Conservation (phyloP, 2,113 vertebrate species). For the Lophochroa leadbeateri region DNA sequence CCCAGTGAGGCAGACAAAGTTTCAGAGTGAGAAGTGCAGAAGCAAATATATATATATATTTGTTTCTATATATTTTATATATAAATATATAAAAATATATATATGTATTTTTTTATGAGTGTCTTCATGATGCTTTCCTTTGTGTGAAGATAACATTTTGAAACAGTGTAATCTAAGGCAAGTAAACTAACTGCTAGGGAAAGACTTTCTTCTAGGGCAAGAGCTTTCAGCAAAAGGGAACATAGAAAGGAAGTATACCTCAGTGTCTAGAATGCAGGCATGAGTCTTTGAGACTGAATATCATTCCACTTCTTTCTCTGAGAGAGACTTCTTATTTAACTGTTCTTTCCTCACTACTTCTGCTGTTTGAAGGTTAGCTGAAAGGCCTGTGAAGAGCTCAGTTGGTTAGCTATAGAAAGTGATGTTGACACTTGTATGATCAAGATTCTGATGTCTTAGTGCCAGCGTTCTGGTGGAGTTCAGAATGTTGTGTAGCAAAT, state of each 20-base stretch:
- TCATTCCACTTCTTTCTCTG: neutral
- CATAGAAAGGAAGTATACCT: neutral
- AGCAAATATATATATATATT: neutral
- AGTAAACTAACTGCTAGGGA: neutral
- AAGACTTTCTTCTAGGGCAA: neutral
- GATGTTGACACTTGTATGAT: neutral
- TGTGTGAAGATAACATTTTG: neutral
- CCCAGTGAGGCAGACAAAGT: neutral
- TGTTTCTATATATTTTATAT: neutral
- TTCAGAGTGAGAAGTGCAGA: neutral
- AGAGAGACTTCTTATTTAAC: neutral
- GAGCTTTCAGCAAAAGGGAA: neutral
- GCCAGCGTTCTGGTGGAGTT: neutral
- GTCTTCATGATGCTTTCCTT: neutral
- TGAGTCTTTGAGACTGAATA: neutral
- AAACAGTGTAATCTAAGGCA: neutral
- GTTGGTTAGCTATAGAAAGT: neutral
- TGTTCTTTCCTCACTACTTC: neutral
- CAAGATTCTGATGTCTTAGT: neutral
- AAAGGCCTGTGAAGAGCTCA: neutral
- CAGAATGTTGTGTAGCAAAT: neutral
- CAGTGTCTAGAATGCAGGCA: neutral
- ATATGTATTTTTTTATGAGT: neutral
- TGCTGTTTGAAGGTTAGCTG: neutral
- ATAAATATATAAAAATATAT: neutral